Evolutionary conservation across 2,797 vertebrate species (phyloP).

Genomic region (Sebastes iracundus): DNA sequence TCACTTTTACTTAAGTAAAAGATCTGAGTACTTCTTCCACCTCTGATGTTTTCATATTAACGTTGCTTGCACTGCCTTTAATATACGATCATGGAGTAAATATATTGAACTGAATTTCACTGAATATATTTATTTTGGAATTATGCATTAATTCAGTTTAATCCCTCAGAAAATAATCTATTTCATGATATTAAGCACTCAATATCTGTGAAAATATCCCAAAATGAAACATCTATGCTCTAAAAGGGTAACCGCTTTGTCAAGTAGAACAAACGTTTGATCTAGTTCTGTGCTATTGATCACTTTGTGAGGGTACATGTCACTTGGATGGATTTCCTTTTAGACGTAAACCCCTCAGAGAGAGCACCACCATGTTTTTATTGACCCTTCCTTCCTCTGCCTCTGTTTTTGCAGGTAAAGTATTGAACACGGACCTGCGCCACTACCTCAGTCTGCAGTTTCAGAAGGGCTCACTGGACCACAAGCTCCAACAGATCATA

Average conservation of each 20-base stretch:
- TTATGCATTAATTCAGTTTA: not conserved
- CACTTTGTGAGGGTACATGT: slow-evolving; percentile 11
- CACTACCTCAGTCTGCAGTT: slow-evolving; percentile 99
- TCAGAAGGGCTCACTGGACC: slow-evolving; percentile 97
- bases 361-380: slow-evolving; percentile 10
- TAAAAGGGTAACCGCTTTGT: not conserved
- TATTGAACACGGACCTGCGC: slow-evolving; percentile 97
- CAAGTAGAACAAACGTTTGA: not conserved
- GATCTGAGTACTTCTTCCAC: too few species aligned
- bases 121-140: not conserved
- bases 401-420: slow-evolving; percentile 89
- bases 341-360: slow-evolving; percentile 1
- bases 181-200: not conserved
- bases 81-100: not conserved
- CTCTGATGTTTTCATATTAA: not conserved
- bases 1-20: too few species aligned
- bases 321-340: slow-evolving; percentile 41
- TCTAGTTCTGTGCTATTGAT: slow-evolving; percentile 22
- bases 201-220: not conserved
- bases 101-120: not conserved
- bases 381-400: slow-evolving; percentile 46
- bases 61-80: not conserved
- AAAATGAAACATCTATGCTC: not conserved
- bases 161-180: not conserved
- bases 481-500: slow-evolving; percentile 98